Conservation (phyloP, 2,797 vertebrate species). For the Zalophus californianus region DNA sequence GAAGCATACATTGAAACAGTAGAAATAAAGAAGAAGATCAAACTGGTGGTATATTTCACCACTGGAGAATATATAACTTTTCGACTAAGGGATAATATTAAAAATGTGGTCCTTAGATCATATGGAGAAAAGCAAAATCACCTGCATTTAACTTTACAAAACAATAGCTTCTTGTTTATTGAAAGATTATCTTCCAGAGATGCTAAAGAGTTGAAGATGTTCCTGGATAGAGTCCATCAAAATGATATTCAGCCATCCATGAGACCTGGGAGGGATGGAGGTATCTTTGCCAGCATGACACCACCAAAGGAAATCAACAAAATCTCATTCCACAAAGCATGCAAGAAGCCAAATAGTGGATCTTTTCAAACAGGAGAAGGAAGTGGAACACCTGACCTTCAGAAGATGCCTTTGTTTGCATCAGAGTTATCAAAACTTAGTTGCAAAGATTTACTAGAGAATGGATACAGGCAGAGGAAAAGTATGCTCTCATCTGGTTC, state of each 20-base stretch:
- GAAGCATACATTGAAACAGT: neutral
- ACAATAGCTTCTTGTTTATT: constrained; percentile 52
- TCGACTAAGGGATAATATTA: constrained; percentile 61
- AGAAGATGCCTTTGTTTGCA: neutral
- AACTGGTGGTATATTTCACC: neutral
- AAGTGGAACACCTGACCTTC: neutral
- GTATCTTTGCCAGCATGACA: neutral
- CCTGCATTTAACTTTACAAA: constrained; percentile 61
- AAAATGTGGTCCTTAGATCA: neutral
- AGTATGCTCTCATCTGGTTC: neutral
- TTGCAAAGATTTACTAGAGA: neutral
- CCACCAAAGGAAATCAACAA: neutral
- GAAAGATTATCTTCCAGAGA: constrained; percentile 1
- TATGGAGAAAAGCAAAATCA: neutral
- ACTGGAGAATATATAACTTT: neutral
- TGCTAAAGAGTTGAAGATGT: neutral
- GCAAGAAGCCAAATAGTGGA: neutral
- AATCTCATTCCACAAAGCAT: neutral
- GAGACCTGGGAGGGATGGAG: accelerated
- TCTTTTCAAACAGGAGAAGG: neutral
- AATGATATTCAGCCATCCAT: neutral
- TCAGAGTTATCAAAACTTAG: neutral
- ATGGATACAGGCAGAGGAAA: neutral
- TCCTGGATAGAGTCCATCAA: constrained; percentile 36
- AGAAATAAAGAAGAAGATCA: neutral